Evolutionary conservation across 2,888 invertebrate genomes (phyloP), one percentile per base, ranked within the genome.

Genomic region (Neoascia interrupta): DNA sequence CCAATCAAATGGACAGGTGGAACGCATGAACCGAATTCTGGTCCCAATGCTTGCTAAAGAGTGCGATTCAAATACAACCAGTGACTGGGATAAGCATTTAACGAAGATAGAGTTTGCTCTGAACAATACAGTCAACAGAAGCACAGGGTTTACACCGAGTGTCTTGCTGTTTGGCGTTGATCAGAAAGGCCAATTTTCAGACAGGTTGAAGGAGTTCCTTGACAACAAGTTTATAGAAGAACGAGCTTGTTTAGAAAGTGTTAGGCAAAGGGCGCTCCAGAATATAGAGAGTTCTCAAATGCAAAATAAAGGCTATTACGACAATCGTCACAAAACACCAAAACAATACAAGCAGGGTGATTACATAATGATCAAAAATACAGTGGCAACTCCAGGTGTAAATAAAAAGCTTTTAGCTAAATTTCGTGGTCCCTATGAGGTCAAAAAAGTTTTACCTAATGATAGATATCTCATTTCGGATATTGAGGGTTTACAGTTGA

Each of bases 101-200:
- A 18, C 28, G 5, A 31, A 82, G 3, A 81, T 73, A 5, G 84
- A 84, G 66, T 84, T 81, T 75, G 76, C 79, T 0, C 53, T 84
- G 5, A 84, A 84, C 68, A 85, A 84, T 54, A 84, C 83, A 0
- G 31, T 84, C 10, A 81, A 80, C 41, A 81, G 83, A 51, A 54
- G 82, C 10, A 83, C 85, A n/a, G 81, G 82, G 1, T 82, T 85
- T 53, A 82, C 84, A 0, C 84, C 85, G 0, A 83, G 83, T 74
- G 81, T 66, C 23, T 45, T 84, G 26, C 66, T 85, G 23, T 85
- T 84, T 45, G 85, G 85, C 1, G 53, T 82, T 2, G 28, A 82
- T 41, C 85, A 86, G 47, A 79, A 76, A 43, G 83, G 83, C 8
- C 18, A 74, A 6, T 19, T 36, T 18, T 26, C 60, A 31, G 51